A percentile compares a stretch with the other conserved stretches of the same genome.
These are phyloP conservation scores for Listronotus oregonensis DNA, from an alignment of 1,140 invertebrate species.

Conservation along the genomic window DNA sequence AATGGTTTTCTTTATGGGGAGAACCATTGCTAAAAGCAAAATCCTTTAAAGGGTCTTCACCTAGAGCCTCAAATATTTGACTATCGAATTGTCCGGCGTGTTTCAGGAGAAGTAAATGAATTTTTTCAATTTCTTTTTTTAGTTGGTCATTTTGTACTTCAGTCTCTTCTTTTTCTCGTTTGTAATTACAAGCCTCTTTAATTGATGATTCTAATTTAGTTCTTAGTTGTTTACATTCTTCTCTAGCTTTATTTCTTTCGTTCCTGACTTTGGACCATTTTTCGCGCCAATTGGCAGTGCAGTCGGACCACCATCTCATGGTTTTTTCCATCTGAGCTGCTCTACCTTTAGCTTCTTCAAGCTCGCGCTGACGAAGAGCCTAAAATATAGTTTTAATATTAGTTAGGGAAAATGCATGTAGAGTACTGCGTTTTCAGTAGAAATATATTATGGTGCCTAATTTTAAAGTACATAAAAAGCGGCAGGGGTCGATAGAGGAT, in stretches of 20 bases:
- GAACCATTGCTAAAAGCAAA: constrained; percentile 52
- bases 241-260: constrained; percentile 84
- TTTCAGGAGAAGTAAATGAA: constrained; percentile 69
- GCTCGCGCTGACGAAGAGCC: constrained; percentile 75
- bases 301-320: constrained; percentile 97
- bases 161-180: constrained; percentile 80
- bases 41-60: constrained; percentile 56
- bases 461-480: too few relatives aligned
- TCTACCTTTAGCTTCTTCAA: constrained; percentile 87
- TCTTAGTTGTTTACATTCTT: constrained; percentile 82
- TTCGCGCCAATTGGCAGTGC: constrained; percentile 89
- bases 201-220: constrained; percentile 76
- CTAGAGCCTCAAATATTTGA: constrained; percentile 58
- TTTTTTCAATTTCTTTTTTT: constrained; percentile 79
- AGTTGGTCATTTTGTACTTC: constrained; percentile 80
- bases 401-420: too few relatives aligned
- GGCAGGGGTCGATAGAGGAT: too few relatives aligned
- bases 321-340: constrained; percentile 98
- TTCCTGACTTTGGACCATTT: constrained; percentile 94
- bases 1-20: constrained; percentile 49
- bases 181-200: constrained; percentile 77
- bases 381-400: constrained; percentile 40
- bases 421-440: too few relatives aligned
- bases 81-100: constrained; percentile 70
- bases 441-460: too few relatives aligned